Base-by-base conservation (phyloP, 2,797 vertebrate species). In the Macrochelys suwanniensis region DNA sequence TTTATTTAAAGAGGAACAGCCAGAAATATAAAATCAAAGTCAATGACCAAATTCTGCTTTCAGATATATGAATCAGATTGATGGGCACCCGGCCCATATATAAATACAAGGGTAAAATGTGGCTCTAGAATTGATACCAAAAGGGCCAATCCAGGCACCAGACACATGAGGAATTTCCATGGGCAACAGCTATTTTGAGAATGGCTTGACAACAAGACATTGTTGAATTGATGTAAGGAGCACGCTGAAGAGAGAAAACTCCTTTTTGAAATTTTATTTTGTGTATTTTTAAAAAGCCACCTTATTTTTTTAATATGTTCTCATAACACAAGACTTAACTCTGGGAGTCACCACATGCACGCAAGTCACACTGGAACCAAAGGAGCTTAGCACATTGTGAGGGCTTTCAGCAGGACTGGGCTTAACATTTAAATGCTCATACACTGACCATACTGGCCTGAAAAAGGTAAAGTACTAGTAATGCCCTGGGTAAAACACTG, bases 221-320 rank as follows among this genome's bases (percentile, higher is more conserved):
- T 94, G 92, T 33, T 94, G 95, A 89, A 94, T 93, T 96, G 91
- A 97, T 82, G 96, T 94, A 96, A 71, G 19, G 19, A n/a, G 65
- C n/a, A 71, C 33, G 95, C 91, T 92, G 50, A 88, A 94, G 94
- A 68, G 71, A 90, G 84, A 93, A 59, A 89, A 97, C 85, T 53
- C 50, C 88, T 90, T 47, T 83, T 81, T 37, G 84, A 96, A 94
- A 97, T 93, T 80, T 0, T 12, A 96, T 89, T 86, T 84, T 61
- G 77, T 82, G 94, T 94, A 78, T 94, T 97, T 97, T 96, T 96
- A 51, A 96, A 88, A 96, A 89, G 82, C 86, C 89, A 92, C 51
- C 95, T 71, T 90, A 96, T 95, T 92, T 65, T 65, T 68, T 71
- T 37, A 84, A 53, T 82, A 51, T 49, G n/a, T 91, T 83, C 90